Evolutionary conservation across 2,113 vertebrate genomes (phyloP).

Genomic region (Pavo muticus): DNA sequence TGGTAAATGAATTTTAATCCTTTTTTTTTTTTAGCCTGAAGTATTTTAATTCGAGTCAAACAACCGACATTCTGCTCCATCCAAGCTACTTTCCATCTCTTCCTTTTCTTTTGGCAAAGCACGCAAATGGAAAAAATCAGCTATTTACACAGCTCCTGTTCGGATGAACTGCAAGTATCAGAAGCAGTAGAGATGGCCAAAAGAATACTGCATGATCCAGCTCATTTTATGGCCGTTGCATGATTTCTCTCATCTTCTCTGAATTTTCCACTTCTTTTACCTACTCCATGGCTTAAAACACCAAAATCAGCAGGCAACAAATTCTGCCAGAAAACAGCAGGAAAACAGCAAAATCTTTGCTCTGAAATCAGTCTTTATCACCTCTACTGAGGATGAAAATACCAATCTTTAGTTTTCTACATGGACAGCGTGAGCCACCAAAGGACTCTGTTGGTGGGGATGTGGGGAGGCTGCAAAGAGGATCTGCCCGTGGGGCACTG

Average conservation of each 20-base stretch:
- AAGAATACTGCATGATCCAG: background rate
- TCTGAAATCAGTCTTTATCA: background rate
- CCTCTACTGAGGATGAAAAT: background rate
- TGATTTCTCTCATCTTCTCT: background rate
- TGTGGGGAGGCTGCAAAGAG: constrained; percentile 24
- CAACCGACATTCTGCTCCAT: constrained; percentile 1
- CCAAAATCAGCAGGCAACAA: background rate
- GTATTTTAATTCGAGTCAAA: constrained; percentile 48
- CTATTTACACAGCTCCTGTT: constrained; percentile 3
- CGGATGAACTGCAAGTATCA: background rate
- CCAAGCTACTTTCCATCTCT: background rate
- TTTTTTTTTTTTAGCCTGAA: constrained; percentile 1
- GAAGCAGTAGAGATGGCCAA: background rate
- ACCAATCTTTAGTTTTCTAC: background rate
- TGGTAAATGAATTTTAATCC: background rate
- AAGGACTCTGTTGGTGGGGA: background rate
- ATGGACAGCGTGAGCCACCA: background rate
- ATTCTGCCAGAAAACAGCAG: background rate
- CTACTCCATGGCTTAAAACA: background rate
- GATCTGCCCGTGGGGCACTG: background rate
- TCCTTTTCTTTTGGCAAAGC: background rate
- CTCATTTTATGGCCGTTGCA: background rate
- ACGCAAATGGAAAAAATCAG: constrained; percentile 12
- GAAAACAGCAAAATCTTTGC: background rate
- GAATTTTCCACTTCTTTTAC: constrained; percentile 15